phyloP scores from a whole-genome alignment of 1,140 invertebrate genomes.

The Bombus impatiens region DNA sequence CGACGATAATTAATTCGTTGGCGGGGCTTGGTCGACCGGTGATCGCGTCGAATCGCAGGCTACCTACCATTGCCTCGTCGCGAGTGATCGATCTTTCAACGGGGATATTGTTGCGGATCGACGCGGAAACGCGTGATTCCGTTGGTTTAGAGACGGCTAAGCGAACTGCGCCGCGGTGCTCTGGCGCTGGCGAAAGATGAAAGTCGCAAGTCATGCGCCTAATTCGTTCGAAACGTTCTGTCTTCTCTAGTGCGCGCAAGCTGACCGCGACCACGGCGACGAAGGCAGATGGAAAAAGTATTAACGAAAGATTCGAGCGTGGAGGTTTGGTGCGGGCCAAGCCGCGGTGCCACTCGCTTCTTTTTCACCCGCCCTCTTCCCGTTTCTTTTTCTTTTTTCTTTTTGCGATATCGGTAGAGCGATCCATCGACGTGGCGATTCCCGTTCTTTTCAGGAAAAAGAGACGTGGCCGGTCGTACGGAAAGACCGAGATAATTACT shows the following conservation, averaged over 20 bases:
- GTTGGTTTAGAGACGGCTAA: not conserved
- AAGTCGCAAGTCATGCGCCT: conserved; percentile 46
- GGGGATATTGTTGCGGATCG: not conserved
- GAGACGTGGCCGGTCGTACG: conserved; percentile 61
- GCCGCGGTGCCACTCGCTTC: conserved; percentile 34
- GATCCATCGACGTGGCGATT: conserved; percentile 54
- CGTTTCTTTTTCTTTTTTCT: not conserved
- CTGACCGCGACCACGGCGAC: not conserved
- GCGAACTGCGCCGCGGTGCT: not conserved
- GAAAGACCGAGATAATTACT: conserved; percentile 76
- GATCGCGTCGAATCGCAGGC: not conserved
- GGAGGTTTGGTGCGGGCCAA: conserved; percentile 3
- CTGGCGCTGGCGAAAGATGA: conserved; percentile 7
- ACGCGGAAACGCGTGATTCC: not conserved
- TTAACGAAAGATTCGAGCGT: conserved; percentile 34
- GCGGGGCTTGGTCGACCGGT: not conserved
- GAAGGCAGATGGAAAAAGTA: conserved; percentile 12
- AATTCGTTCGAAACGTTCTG: conserved; percentile 45
- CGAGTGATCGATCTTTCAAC: not conserved
- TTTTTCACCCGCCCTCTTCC: conserved; percentile 14
- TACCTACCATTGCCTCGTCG: not conserved
- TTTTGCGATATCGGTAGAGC: conserved; percentile 45
- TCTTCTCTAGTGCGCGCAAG: conserved; percentile 6
- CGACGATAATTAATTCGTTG: conserved; percentile 38
- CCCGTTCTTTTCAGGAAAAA: conserved; percentile 62